phyloP scores from a whole-genome alignment of 2,113 vertebrate species.

The Syngnathoides biaculeatus region DNA sequence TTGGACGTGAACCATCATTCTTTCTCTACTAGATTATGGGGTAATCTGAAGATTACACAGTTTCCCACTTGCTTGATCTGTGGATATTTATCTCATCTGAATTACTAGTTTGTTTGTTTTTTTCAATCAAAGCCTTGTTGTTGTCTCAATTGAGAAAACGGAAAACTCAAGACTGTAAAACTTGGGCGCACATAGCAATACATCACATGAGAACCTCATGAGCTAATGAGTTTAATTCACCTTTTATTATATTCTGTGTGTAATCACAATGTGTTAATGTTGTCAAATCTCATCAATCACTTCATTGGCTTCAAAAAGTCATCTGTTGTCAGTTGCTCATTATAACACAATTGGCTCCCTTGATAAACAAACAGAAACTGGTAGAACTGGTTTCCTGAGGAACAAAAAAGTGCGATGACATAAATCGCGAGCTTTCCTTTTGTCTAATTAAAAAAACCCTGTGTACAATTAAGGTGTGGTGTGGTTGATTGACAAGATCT shows the following conservation, averaged over 20 bases:
- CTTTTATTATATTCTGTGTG: background rate
- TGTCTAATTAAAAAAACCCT: background rate
- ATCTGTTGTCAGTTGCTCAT: background rate
- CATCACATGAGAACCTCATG: background rate
- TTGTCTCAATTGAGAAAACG: background rate
- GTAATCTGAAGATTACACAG: background rate
- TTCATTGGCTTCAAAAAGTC: background rate
- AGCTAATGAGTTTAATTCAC: background rate
- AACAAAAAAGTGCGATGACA: background rate
- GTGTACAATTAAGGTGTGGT: background rate
- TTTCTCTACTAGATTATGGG: background rate
- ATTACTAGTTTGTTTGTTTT: too few relatives aligned
- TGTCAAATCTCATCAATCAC: background rate
- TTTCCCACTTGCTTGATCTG: background rate
- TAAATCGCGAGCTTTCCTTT: too few relatives aligned
- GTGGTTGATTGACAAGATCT: background rate
- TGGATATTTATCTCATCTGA: background rate
- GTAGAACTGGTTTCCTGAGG: background rate
- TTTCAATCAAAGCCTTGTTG: background rate
- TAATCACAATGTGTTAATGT: background rate
- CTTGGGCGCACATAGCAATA: background rate
- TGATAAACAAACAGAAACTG: background rate
- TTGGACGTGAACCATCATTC: background rate
- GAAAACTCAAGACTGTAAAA: background rate
- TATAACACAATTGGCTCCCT: background rate